phyloP scores from a whole-genome alignment of 2,113 vertebrate genomes.

The Phrynosoma platyrhinos region DNA sequence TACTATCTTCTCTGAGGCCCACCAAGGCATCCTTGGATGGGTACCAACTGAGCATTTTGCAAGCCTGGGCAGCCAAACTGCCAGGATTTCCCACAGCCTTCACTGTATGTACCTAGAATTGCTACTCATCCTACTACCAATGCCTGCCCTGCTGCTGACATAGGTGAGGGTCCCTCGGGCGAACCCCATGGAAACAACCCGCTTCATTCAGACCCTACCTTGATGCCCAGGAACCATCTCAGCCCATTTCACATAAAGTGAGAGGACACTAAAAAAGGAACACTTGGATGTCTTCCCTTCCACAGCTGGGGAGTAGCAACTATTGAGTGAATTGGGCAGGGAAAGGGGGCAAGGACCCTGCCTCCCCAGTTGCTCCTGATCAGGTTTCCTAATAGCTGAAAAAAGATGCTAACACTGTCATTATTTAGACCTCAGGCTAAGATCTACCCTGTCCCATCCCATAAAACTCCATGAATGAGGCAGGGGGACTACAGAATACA shows the following conservation, averaged over 20 bases:
- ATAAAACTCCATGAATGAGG: not conserved
- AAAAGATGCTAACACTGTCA: too few species aligned
- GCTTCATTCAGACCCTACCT: not conserved
- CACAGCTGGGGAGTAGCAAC: too few species aligned
- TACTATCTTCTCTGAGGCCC: not conserved
- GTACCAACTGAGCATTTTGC: not conserved
- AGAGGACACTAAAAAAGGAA: not conserved
- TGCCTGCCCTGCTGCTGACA: not conserved
- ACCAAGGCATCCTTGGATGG: not conserved
- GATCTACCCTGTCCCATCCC: not conserved
- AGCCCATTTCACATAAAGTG: not conserved
- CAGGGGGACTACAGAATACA: not conserved
- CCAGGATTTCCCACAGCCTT: not conserved
- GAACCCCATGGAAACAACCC: not conserved
- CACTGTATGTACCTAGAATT: not conserved
- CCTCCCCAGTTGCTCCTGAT: too few species aligned
- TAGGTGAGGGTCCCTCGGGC: too few species aligned
- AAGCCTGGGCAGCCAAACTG: not conserved
- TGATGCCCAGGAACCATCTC: not conserved
- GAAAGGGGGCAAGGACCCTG: too few species aligned
- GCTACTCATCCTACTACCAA: not conserved
- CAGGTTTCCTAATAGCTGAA: too few species aligned
- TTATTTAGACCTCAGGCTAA: not conserved
- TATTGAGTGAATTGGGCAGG: too few species aligned
- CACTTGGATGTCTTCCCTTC: too few species aligned